Conservation (phyloP, 1,140 invertebrate species). For the Formica selysi region DNA sequence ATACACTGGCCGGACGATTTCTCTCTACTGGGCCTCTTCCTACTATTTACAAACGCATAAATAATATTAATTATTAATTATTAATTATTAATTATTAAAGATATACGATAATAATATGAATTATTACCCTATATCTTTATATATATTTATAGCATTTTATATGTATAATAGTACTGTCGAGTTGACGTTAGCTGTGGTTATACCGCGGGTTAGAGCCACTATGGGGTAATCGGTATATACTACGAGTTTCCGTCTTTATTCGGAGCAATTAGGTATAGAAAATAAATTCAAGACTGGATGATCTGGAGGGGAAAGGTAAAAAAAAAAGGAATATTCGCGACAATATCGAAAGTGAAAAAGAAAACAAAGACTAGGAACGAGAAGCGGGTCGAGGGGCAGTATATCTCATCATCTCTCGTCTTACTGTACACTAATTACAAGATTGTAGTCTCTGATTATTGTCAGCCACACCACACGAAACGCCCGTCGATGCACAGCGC, state of each 20-base stretch:
- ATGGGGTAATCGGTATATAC: conserved; percentile 65
- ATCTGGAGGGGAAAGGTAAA: neutral
- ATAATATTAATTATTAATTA: conserved; percentile 84
- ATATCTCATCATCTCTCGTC: conserved; percentile 66
- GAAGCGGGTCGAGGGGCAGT: conserved; percentile 37
- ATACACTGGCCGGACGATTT: conserved; percentile 83
- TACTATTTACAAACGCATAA: conserved; percentile 87
- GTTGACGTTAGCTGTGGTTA: conserved; percentile 70
- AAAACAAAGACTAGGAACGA: conserved; percentile 41
- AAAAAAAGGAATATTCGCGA: conserved; percentile 39
- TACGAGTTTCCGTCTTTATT: conserved; percentile 54
- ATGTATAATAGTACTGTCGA: conserved; percentile 77
- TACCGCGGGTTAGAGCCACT: conserved; percentile 53
- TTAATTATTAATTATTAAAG: too few species aligned
- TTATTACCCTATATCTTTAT: conserved; percentile 81
- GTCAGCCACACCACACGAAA: conserved; percentile 83
- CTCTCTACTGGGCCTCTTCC: conserved; percentile 78
- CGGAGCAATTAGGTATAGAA: conserved; percentile 10
- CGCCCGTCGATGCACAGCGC: conserved; percentile 57
- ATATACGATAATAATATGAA: too few species aligned
- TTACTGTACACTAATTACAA: conserved; percentile 86
- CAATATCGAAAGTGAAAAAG: neutral
- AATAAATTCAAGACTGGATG: conserved; percentile 3
- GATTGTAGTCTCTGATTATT: conserved; percentile 85
- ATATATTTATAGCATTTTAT: conserved; percentile 80